Base-by-base conservation (phyloP, 1,140 invertebrate genomes). In the Neotoxoptera formosana region DNA sequence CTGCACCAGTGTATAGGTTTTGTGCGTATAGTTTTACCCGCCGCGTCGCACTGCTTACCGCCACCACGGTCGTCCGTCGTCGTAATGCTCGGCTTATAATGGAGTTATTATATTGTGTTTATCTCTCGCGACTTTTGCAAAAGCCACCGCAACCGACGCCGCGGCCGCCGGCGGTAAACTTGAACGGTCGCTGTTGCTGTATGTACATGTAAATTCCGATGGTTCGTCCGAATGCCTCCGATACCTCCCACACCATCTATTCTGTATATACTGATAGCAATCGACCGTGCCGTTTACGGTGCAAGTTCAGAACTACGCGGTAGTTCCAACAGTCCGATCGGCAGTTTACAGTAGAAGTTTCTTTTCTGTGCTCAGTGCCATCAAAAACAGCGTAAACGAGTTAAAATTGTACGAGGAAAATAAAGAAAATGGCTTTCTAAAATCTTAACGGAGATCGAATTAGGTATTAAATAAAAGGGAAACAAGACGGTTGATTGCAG, bases 61-160 rank as follows among this genome's bases (percentile, higher is more conserved):
- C n/a, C n/a, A n/a, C n/a, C n/a, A n/a, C n/a, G n/a, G n/a, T n/a
- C n/a, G n/a, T n/a, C 83, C 41, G 41, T 30, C 36, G 21, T 6
- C 84, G 25, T 47, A 47, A 25, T 30, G 25, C 45, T 41, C 21
- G 36, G 25, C 47, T 30, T 23, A 53, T 86, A 86, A 86, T 47
- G 41, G 84, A 86, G 84, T 86, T 47, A 86, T 47, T 86, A 86
- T 86, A 45, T 86, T 47, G 84, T 45, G 25, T 47, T 86, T 30
- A 47, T 86, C 84, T 25, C 30, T 47, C 84, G 41, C 6, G 84
- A 86, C 84, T 41, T 86, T 86, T 86, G 83, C 41, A 47, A 36
- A 36, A 9, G 9, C 14, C 25, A 30, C 36, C 41, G 84, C 45
- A n/a, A 67, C 9, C 25, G 41, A 86, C 36, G 36, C 7, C 17